A percentile compares a stretch with the other conserved stretches of the same genome.
Evolutionary conservation across 1,140 invertebrate genomes (phyloP).

Genomic region (Coenobita brevimanus): DNA sequence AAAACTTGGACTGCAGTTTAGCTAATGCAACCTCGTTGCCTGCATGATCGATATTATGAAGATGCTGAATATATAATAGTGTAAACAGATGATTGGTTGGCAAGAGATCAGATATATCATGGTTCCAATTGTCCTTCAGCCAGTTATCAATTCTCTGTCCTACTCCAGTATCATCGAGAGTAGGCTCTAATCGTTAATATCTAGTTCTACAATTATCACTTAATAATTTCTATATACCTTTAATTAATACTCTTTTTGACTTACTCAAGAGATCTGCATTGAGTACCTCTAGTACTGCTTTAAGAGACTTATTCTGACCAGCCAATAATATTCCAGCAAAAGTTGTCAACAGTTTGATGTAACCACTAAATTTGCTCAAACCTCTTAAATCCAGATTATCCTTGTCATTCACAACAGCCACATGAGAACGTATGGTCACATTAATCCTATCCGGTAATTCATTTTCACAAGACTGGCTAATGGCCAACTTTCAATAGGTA

Average conservation of each 20-base stretch:
- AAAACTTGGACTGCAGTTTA: constrained; percentile 34
- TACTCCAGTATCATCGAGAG: not conserved
- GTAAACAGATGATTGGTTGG: not conserved
- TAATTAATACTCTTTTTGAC: constrained; percentile 1
- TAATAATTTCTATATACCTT: not conserved
- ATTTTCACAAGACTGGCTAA: not conserved
- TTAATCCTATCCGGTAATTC: constrained; percentile 13
- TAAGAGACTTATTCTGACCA: not conserved
- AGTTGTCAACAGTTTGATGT: constrained; percentile 5
- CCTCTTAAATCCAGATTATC: not conserved
- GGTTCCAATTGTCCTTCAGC: constrained; percentile 28
- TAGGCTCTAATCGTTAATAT: constrained; percentile 5
- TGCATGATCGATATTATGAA: constrained; percentile 26
- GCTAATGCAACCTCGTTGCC: constrained; percentile 7
- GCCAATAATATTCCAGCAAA: not conserved
- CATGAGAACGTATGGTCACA: constrained; percentile 3
- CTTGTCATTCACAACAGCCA: too few species aligned
- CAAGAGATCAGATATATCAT: not conserved
- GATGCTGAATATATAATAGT: not conserved
- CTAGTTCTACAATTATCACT: not conserved
- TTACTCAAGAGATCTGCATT: not conserved
- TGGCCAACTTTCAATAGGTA: constrained; percentile 20
- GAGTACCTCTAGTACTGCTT: not conserved
- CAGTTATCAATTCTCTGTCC: constrained; percentile 16
- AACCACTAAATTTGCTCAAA: not conserved